Evolutionary conservation across 2,888 invertebrate genomes (phyloP).

Genomic region (Heliconius hortense): DNA sequence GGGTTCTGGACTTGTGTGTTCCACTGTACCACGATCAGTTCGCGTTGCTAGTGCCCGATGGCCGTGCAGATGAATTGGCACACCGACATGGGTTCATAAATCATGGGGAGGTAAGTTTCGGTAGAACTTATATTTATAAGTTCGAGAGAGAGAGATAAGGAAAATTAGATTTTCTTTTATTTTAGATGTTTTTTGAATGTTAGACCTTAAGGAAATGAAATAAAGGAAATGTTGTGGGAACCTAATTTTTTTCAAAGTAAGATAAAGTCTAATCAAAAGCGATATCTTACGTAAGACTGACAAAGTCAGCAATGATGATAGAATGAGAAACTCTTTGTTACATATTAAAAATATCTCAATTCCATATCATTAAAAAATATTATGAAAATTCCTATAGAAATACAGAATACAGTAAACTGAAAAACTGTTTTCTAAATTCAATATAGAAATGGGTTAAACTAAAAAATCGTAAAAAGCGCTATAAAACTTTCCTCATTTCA

Average conservation of each 20-base stretch:
- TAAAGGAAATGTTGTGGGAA: neutral
- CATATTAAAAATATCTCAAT: neutral
- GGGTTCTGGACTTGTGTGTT: constrained; percentile 73
- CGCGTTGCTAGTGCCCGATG: constrained; percentile 67
- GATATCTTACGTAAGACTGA: neutral
- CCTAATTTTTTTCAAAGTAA: neutral
- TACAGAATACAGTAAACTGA: neutral
- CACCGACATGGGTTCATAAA: constrained; percentile 75
- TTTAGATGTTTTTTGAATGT: neutral
- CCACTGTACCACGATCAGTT: constrained; percentile 76
- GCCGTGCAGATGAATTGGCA: constrained; percentile 69
- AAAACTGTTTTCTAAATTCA: neutral
- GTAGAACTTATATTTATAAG: neutral
- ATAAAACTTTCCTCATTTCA: constrained; percentile 5
- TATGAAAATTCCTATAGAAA: neutral
- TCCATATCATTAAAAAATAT: neutral
- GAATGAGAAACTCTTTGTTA: neutral
- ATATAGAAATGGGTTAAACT: neutral
- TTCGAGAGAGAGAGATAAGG: neutral
- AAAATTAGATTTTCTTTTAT: neutral
- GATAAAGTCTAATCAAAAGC: too few species aligned
- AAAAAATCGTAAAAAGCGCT: constrained; percentile 7
- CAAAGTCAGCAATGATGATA: neutral
- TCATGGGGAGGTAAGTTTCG: constrained; percentile 72
- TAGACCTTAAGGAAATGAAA: neutral